Percentiles rank a stretch among this genome's conserved stretches.
phyloP scores from a whole-genome alignment of 2,113 vertebrate species.

The Thamnophis sirtalis region DNA sequence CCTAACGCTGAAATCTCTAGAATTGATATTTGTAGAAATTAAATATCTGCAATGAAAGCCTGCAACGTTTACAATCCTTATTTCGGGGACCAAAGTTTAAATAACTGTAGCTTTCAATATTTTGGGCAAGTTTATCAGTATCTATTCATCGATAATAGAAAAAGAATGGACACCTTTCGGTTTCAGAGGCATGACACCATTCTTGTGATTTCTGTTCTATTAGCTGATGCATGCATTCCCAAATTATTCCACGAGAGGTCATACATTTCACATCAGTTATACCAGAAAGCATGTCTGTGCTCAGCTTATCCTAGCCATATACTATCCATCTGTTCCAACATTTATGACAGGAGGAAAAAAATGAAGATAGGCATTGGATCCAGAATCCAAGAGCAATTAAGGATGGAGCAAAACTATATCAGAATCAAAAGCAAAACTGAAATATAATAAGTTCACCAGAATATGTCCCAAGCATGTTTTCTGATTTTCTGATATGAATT shows the following conservation, averaged over 20 bases:
- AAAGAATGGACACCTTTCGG: neutral
- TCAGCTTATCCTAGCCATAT: neutral
- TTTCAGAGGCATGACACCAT: neutral
- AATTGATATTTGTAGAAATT: neutral
- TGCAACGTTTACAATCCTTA: neutral
- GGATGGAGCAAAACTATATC: neutral
- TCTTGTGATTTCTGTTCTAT: neutral
- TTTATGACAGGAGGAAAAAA: no score
- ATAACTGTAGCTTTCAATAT: neutral
- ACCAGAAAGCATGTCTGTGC: neutral
- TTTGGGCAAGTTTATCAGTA: neutral
- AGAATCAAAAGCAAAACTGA: neutral
- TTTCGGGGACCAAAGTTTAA: neutral
- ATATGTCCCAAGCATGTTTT: neutral
- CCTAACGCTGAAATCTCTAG: neutral
- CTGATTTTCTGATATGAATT: no score
- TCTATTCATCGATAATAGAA: neutral
- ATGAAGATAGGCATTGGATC: neutral
- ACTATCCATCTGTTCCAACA: neutral
- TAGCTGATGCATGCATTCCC: neutral
- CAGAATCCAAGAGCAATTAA: neutral
- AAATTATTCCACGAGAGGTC: slow-evolving; percentile 1
- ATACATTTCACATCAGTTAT: neutral
- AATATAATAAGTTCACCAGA: neutral
- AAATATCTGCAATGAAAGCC: neutral